Evolutionary conservation across 2,797 vertebrate species (phyloP), one percentile per base, ranked within the genome.

Genomic region (Scleropages formosus): DNA sequence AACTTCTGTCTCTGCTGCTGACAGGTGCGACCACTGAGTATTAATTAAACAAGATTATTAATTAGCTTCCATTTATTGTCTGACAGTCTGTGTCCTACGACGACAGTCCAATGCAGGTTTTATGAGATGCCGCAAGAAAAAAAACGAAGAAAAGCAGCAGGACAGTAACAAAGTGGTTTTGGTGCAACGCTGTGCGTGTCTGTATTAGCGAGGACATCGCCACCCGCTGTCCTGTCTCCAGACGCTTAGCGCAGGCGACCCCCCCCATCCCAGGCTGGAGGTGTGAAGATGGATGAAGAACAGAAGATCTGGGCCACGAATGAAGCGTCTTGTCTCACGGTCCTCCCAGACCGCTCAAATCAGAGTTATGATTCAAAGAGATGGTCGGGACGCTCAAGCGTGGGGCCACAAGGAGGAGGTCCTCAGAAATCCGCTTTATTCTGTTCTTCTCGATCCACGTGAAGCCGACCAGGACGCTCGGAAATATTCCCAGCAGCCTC

Each of bases 151-250:
- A 46, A 64, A 74, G 68, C 58, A 51, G 74, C 59, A 59, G 53
- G 12, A 56, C 46, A 47, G 69, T 20, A 60, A 53, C 53, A 31
- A 56, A 27, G 51, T 62, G 78, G 80, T 80, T 78, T 78, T 78
- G 31, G 31, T 2, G 31, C 31, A 39, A 39, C 39, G 31, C 2
- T 2, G 6, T 39, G 87, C 88, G 85, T 49, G 86, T 88, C 85
- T 84, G 80, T 85, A 86, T 90, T 88, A 90, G 78, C 81, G 82
- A 87, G 84, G 83, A 79, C 56, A 72, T 73, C 72, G 65, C 75
- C 68, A 20, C 62, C 63, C 44, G 59, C 27, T 70, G 20, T 53
- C 46, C 74, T 79, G 73, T 72, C 75, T 70, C 39, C 53, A 70
- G 69, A 77, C 70, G 75, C 77, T 51, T 61, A 78, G 77, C 79